Evolutionary conservation across 2,888 invertebrate genomes (phyloP), one percentile per base, ranked within the genome.

Genomic region (Cloeon dipterum): DNA sequence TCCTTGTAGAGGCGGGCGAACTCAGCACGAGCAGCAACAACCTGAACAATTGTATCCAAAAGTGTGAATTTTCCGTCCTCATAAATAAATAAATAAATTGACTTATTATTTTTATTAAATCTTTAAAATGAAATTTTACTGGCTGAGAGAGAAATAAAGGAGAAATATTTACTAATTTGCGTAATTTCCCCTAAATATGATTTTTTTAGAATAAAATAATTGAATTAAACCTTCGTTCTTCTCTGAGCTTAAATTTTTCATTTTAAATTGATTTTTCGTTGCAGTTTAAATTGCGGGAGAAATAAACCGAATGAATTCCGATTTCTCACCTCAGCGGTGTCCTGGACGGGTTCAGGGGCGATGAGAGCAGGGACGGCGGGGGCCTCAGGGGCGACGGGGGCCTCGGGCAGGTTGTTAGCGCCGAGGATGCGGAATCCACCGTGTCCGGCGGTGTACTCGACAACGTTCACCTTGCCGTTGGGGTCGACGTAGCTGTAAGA

Each of bases 351-450:
- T 35, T 43, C 40, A 14, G 46, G 48, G 13, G 39, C 44, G 4
- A 23, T 40, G 5, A 39, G 36, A 20, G 37, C 38, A 16, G 39
- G 35, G 32, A 41, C 42, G 13, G 42, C 38, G 20, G 43, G 41
- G 10, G 40, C 46, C 3, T 33, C 43, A 3, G 47, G 47, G 8
- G 40, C 46, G 8, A 36, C 43, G 5, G 47, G 47, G 13, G 46
- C 48, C 26, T 42, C 46, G 5, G 48, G 48, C 25, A 48, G 44
- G 36, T 45, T 44, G 43, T 47, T 47, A 41, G 48, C 48, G 18
- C 45, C 48, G 13, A 46, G 19, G 21, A 49, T 47, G 26, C 46
- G 44, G 46, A 46, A 49, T 20, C 49, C 49, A 26, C 42, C 40
- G 39, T 35, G 23, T 32, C 44, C 46, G 20, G 46, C 46, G 20